Conservation (phyloP, 1,140 invertebrate genomes). For the Megalopta genalis region DNA sequence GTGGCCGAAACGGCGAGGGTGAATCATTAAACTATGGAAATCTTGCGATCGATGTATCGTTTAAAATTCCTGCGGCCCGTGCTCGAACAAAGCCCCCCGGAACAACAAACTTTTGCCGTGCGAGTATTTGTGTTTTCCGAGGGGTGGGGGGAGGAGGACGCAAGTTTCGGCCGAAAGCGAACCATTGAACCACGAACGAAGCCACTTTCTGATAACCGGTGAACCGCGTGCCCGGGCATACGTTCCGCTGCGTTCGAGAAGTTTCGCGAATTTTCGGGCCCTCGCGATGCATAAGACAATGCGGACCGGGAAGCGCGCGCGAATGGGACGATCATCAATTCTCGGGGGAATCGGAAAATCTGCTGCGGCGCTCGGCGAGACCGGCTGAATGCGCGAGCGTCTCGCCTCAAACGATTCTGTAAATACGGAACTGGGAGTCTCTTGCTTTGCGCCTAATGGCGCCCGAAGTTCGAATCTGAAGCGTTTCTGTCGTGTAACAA, state of each 20-base stretch:
- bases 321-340: not conserved
- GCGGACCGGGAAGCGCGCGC: not conserved
- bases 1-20: not conserved
- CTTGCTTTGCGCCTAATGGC: too few relatives aligned
- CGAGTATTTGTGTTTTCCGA: slow-evolving; percentile 3
- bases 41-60: not conserved
- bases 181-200: not conserved
- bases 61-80: not conserved
- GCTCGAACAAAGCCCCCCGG: not conserved
- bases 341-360: too few relatives aligned
- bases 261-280: not conserved
- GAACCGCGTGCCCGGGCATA: not conserved
- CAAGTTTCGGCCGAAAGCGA: not conserved
- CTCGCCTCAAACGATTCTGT: too few relatives aligned
- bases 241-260: not conserved
- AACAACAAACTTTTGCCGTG: not conserved
- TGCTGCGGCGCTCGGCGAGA: not conserved
- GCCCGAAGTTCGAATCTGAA: too few relatives aligned
- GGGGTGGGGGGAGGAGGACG: not conserved
- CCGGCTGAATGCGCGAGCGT: too few relatives aligned
- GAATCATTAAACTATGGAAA: not conserved
- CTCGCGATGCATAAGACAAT: not conserved
- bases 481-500: too few relatives aligned
- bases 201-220: slow-evolving; percentile 2
- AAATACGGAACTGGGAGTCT: too few relatives aligned